Evolutionary conservation across 2,797 vertebrate species (phyloP).

Genomic region (Pristis pectinata): DNA sequence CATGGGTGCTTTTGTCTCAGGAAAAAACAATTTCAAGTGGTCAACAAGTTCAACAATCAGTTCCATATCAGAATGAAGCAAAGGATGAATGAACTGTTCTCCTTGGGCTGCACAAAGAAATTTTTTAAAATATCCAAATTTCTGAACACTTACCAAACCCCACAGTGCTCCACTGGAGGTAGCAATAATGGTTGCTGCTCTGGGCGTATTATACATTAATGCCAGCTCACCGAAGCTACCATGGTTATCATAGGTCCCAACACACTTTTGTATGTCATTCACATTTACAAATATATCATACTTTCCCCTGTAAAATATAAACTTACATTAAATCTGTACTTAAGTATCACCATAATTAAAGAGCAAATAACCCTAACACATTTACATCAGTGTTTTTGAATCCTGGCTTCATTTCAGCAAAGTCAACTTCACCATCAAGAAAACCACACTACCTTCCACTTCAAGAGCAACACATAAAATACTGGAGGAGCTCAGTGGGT

Average conservation of each 20-base stretch:
- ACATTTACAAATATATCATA: slow-evolving; percentile 85
- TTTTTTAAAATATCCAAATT: background rate
- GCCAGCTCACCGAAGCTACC: slow-evolving; percentile 97
- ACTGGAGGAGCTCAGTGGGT: too few relatives aligned
- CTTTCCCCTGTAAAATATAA: slow-evolving; percentile 68
- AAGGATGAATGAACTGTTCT: background rate
- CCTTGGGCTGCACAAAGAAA: background rate
- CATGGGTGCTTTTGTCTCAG: too few relatives aligned
- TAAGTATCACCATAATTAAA: background rate
- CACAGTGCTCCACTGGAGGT: slow-evolving; percentile 89
- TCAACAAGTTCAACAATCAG: background rate
- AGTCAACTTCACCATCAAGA: background rate
- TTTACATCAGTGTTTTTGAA: background rate
- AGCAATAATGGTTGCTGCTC: slow-evolving; percentile 93
- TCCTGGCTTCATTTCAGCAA: background rate
- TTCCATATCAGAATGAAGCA: background rate
- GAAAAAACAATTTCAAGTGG: too few relatives aligned
- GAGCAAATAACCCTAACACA: background rate
- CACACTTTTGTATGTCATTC: slow-evolving; percentile 74
- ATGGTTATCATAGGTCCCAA: slow-evolving; percentile 87
- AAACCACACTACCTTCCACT: too few relatives aligned
- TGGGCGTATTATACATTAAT: slow-evolving; percentile 97
- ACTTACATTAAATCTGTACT: background rate
- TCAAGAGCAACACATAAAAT: too few relatives aligned
- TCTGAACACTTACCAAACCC: slow-evolving; percentile 83